Evolutionary conservation across 2,113 vertebrate species (phyloP).

Genomic region (Sitta europaea): DNA sequence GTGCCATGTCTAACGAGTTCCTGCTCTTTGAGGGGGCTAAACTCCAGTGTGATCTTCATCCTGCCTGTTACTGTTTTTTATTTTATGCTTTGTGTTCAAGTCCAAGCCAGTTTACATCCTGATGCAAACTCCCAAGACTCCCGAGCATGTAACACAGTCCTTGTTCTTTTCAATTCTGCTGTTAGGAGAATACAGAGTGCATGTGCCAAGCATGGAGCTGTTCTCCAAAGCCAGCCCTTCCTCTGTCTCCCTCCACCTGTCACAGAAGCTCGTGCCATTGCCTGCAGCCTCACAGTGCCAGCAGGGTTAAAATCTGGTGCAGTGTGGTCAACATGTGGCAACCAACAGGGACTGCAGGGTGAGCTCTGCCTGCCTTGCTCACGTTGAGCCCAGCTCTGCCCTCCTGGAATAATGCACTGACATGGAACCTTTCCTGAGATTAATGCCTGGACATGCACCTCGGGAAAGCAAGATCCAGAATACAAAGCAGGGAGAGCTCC

Average conservation of each 20-base stretch:
- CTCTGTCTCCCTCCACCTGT: neutral
- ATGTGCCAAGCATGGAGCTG: fast-evolving
- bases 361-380: neutral
- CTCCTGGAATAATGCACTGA: neutral
- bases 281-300: neutral
- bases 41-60: neutral
- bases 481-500: slow-evolving; percentile 1
- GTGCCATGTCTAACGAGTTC: fast-evolving
- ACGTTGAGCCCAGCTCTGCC: neutral
- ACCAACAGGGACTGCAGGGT: neutral
- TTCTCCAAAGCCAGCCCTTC: neutral
- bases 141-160: neutral
- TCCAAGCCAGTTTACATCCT: neutral
- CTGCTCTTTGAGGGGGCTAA: neutral
- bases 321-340: neutral
- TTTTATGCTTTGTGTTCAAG: neutral
- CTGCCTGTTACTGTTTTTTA: neutral
- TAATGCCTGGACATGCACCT: neutral
- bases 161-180: neutral
- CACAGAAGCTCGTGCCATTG: fast-evolving
- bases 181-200: fast-evolving
- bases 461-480: neutral
- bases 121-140: neutral
- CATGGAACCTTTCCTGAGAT: neutral
- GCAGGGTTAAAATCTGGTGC: neutral